Evolutionary conservation across 1,140 invertebrate species (phyloP).

Genomic region (Cephus cinctus): DNA sequence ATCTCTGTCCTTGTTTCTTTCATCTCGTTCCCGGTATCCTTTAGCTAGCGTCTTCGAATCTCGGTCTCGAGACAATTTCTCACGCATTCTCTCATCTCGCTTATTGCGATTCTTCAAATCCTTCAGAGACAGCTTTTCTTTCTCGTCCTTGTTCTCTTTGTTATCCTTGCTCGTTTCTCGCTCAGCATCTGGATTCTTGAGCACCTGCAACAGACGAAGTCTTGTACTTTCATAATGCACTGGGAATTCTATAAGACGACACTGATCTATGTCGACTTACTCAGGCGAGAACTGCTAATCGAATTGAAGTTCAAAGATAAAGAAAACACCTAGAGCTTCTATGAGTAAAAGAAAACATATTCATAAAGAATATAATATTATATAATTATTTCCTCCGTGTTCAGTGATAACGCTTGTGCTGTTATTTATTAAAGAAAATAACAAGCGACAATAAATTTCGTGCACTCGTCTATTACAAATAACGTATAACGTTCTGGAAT

Average conservation of each 20-base stretch:
- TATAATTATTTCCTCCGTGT: conserved; percentile 7
- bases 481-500: not conserved
- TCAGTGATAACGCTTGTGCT: conserved; percentile 13
- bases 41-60: conserved; percentile 39
- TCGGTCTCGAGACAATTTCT: conserved; percentile 41
- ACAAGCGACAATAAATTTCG: not conserved
- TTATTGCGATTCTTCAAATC: conserved; percentile 47
- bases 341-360: not conserved
- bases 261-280: too few species aligned
- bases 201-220: conserved; percentile 36
- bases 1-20: conserved; percentile 50
- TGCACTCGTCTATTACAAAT: not conserved
- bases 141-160: conserved; percentile 51
- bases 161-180: conserved; percentile 47
- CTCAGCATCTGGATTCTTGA: conserved; percentile 49
- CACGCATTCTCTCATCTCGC: conserved; percentile 44
- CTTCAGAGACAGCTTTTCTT: conserved; percentile 40
- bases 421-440: conserved; percentile 18
- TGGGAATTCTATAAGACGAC: too few species aligned
- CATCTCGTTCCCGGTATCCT: conserved; percentile 48
- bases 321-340: too few species aligned
- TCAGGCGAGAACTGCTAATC: too few species aligned
- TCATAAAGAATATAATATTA: not conserved
- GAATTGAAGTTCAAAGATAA: too few species aligned
- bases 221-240: too few species aligned